Conservation (phyloP, 2,113 vertebrate species). For the Balaeniceps rex region DNA sequence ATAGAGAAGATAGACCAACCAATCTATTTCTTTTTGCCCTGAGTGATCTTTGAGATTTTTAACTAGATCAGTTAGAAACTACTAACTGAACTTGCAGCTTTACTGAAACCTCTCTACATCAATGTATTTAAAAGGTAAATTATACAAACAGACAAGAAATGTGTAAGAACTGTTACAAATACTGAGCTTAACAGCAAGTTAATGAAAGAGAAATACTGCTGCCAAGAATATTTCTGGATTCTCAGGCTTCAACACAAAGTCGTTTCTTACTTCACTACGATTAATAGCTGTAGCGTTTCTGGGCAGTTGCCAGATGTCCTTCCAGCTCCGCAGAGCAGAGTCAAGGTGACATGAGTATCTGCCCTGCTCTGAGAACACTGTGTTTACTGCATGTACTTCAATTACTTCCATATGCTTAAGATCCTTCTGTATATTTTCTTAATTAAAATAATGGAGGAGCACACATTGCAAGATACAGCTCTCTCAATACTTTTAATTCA, state of each 20-base stretch:
- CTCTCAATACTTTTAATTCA: not conserved
- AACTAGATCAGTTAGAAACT: not conserved
- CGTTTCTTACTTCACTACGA: not conserved
- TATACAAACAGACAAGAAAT: not conserved
- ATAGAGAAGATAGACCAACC: not conserved
- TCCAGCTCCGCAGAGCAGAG: not conserved
- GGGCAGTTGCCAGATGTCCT: constrained; percentile 25
- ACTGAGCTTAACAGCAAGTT: not conserved
- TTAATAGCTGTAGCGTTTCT: constrained; percentile 2
- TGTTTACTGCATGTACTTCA: not conserved
- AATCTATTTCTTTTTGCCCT: not conserved
- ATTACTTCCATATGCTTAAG: not conserved
- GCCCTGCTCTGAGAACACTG: not conserved
- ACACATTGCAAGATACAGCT: not conserved
- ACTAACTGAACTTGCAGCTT: not conserved
- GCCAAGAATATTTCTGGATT: not conserved
- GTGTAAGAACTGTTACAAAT: not conserved
- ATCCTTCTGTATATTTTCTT: not conserved
- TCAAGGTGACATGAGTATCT: not conserved
- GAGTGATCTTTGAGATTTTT: not conserved
- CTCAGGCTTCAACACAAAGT: not conserved
- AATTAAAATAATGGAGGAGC: not conserved
- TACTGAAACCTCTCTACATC: not conserved
- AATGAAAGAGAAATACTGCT: not conserved
- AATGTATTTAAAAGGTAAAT: not conserved